phyloP scores from a whole-genome alignment of 2,113 vertebrate genomes.

The Oreochromis niloticus region DNA sequence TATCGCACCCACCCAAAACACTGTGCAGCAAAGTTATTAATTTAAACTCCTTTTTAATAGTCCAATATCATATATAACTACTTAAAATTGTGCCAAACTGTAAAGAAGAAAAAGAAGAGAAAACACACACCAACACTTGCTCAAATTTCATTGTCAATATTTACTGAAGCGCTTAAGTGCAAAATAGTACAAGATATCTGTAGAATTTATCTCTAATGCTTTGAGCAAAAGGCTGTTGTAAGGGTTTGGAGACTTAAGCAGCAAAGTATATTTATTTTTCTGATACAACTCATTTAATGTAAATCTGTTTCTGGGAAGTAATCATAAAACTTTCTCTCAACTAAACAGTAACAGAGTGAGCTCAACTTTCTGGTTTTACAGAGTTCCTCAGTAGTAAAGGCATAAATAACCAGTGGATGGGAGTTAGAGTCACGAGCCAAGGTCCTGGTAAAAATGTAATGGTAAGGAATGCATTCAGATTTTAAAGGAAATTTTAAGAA shows the following conservation, averaged over 20 bases:
- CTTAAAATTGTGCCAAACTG: background rate
- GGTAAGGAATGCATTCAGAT: slow-evolving; percentile 69
- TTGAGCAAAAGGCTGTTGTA: background rate
- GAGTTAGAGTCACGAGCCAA: slow-evolving; percentile 87
- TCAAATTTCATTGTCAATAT: background rate
- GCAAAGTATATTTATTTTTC: background rate
- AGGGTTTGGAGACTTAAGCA: background rate
- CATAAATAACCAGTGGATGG: slow-evolving; percentile 95
- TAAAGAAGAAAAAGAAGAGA: background rate
- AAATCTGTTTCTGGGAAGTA: background rate
- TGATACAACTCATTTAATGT: background rate
- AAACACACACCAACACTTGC: background rate
- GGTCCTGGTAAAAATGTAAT: slow-evolving; percentile 89
- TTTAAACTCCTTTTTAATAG: background rate
- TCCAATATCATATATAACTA: background rate
- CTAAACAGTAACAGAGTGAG: background rate
- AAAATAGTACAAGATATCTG: background rate
- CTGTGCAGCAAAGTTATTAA: background rate
- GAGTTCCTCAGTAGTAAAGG: slow-evolving; percentile 65
- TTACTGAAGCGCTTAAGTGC: background rate
- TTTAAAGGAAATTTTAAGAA: background rate
- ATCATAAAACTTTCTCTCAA: background rate
- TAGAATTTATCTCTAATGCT: background rate
- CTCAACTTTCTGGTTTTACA: background rate
- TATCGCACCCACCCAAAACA: background rate